Percentiles rank a stretch among this genome's conserved stretches.
Evolutionary conservation across 2,113 vertebrate species (phyloP).

Genomic region (Takifugu flavidus): DNA sequence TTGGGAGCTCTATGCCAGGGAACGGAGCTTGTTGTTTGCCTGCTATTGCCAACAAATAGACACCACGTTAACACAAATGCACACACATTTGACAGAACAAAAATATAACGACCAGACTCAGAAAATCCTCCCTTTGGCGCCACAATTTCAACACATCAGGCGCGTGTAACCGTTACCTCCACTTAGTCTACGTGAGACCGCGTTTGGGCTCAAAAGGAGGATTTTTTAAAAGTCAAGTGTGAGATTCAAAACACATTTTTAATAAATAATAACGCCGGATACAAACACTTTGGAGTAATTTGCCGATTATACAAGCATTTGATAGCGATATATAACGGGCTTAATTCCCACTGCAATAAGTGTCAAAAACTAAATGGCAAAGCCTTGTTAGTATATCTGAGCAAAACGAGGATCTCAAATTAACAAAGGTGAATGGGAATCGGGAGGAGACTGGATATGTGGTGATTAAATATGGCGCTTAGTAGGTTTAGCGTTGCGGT

Average conservation of each 20-base stretch:
- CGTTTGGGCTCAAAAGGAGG: slow-evolving; percentile 28
- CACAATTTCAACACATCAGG: neutral
- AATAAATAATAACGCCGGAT: slow-evolving; percentile 35
- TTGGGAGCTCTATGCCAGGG: slow-evolving; percentile 86
- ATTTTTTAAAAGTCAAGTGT: slow-evolving; percentile 63
- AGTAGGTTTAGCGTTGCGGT: slow-evolving; percentile 23
- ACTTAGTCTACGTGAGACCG: neutral
- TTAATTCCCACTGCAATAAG: slow-evolving; percentile 15
- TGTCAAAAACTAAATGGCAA: slow-evolving; percentile 8
- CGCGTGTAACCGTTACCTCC: neutral
- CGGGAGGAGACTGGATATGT: slow-evolving; percentile 4
- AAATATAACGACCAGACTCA: slow-evolving; percentile 71
- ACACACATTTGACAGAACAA: slow-evolving; percentile 73
- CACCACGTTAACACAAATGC: slow-evolving; percentile 76
- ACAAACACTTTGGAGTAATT: slow-evolving; percentile 58
- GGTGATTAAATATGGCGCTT: slow-evolving; percentile 16
- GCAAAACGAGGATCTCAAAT: slow-evolving; percentile 5
- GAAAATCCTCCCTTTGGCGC: slow-evolving; percentile 60
- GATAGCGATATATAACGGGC: slow-evolving; percentile 9
- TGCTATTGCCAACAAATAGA: slow-evolving; percentile 84
- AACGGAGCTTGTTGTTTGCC: slow-evolving; percentile 85
- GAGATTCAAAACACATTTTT: slow-evolving; percentile 39
- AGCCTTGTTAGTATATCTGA: slow-evolving; percentile 16
- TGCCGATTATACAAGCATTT: slow-evolving; percentile 61
- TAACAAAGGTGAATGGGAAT: slow-evolving; percentile 5